A percentile compares a stretch with the other conserved stretches of the same genome.
Evolutionary conservation across 30 jellyfish, hydroid and myxozoan genomes (phyloP).

Genomic region (Aurelia aurita): DNA sequence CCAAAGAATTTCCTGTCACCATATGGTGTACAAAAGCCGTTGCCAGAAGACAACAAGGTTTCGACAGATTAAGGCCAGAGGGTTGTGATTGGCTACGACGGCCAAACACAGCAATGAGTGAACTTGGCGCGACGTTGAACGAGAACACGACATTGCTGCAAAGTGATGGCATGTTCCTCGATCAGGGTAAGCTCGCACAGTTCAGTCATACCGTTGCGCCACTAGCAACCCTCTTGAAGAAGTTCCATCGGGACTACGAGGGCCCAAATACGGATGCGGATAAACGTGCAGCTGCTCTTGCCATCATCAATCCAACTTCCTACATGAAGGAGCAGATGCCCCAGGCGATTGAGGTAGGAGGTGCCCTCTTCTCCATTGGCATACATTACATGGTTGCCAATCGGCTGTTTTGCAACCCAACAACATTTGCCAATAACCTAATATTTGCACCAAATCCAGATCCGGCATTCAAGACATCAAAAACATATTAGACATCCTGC

Average conservation of each 20-base stretch:
- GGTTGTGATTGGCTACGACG: constrained; percentile 48
- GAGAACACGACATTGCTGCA: constrained; percentile 6
- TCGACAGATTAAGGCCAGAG: constrained; percentile 6
- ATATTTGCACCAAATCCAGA: constrained; percentile 30
- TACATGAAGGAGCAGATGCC: not conserved
- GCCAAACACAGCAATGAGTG: constrained; percentile 27
- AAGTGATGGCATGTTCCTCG: not conserved
- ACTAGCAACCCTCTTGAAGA: not conserved
- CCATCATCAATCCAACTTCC: not conserved
- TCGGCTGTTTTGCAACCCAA: constrained; percentile 1
- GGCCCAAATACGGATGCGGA: not conserved
- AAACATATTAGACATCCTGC: constrained; percentile 6
- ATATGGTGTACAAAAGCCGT: constrained; percentile 9
- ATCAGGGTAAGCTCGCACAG: not conserved
- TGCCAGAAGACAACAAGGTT: not conserved
- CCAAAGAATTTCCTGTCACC: constrained; percentile 34
- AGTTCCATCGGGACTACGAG: not conserved
- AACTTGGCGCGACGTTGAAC: not conserved
- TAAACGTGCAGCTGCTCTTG: not conserved
- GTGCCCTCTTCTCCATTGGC: constrained; percentile 15
- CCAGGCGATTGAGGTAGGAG: not conserved
- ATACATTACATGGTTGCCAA: constrained; percentile 2
- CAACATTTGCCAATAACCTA: not conserved
- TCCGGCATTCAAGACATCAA: constrained; percentile 11
- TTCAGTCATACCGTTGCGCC: not conserved